Conservation (phyloP, 2,797 vertebrate genomes). For the Gymnothorax javanicus region DNA sequence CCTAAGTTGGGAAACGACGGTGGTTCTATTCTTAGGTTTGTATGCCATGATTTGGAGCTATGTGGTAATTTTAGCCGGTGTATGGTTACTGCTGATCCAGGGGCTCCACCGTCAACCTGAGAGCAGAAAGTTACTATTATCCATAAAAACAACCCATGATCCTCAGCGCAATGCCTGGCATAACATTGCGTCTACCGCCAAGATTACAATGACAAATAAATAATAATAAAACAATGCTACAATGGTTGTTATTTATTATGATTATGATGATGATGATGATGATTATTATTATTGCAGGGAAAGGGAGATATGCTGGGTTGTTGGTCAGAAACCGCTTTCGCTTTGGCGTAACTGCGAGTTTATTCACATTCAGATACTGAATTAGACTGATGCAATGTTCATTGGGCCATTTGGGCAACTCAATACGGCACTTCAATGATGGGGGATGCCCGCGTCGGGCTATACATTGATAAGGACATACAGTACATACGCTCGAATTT, state of each 20-base stretch:
- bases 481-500: slow-evolving; percentile 33
- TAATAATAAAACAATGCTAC: not conserved
- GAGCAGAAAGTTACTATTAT: slow-evolving; percentile 10
- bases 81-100: slow-evolving; percentile 22
- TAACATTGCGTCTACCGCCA: not conserved
- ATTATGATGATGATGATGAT: not conserved
- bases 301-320: not conserved
- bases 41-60: slow-evolving; percentile 21
- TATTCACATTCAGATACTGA: slow-evolving; percentile 5
- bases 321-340: not conserved
- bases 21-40: slow-evolving; percentile 7
- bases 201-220: not conserved
- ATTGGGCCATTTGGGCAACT: not conserved
- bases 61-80: slow-evolving; percentile 24
- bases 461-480: not conserved
- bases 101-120: not conserved
- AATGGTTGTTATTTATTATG: not conserved
- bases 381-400: slow-evolving; percentile 20
- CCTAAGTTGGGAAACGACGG: not conserved
- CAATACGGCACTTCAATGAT: slow-evolving; percentile 28
- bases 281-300: not conserved
- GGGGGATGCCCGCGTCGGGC: slow-evolving; percentile 29
- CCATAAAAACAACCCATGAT: not conserved
- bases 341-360: slow-evolving; percentile 16
- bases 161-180: not conserved